These are phyloP conservation scores for rabbit (Oryctolagus cuniculus) DNA, from an alignment of 2,113 vertebrate species.

Conservation along the genomic window DNA sequence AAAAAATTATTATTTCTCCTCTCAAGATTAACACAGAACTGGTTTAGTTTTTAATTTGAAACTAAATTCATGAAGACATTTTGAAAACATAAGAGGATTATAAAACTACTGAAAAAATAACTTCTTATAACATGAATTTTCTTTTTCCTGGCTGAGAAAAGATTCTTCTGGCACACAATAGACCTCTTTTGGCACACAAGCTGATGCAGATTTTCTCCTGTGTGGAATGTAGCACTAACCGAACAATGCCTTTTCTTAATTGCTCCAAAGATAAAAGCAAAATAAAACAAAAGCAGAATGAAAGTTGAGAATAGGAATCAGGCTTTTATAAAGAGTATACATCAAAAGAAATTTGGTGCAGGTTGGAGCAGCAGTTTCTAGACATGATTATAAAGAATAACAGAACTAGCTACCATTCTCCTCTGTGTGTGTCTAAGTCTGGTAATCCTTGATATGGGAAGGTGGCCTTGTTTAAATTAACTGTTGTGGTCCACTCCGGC, in stretches of 20 bases:
- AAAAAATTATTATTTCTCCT: slow-evolving; percentile 51
- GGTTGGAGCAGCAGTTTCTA: background rate
- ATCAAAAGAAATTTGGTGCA: slow-evolving; percentile 44
- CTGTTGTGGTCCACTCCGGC: background rate
- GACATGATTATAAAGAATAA: background rate
- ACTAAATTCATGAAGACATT: slow-evolving; percentile 62
- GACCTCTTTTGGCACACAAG: background rate
- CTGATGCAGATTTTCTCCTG: slow-evolving; percentile 16
- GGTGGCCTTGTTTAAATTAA: slow-evolving; percentile 2
- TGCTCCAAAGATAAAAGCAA: slow-evolving; percentile 48
- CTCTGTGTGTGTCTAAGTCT: background rate
- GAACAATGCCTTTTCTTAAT: slow-evolving; percentile 52
- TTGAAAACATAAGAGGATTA: slow-evolving; percentile 3
- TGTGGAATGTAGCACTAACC: slow-evolving; percentile 29
- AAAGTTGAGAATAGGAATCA: slow-evolving; percentile 49
- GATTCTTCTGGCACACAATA: slow-evolving; percentile 13
- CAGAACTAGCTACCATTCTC: background rate
- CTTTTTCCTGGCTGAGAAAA: slow-evolving; percentile 50
- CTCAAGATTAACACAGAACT: slow-evolving; percentile 49
- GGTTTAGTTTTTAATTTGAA: slow-evolving; percentile 62
- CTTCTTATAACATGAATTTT: slow-evolving; percentile 29
- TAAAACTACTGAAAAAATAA: slow-evolving; percentile 60
- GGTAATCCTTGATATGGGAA: background rate
- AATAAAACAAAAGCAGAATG: slow-evolving; percentile 60
- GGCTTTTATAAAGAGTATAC: slow-evolving; percentile 21